phyloP scores from a whole-genome alignment of 2,797 vertebrate genomes.

The Phrynocephalus guinanensis region DNA sequence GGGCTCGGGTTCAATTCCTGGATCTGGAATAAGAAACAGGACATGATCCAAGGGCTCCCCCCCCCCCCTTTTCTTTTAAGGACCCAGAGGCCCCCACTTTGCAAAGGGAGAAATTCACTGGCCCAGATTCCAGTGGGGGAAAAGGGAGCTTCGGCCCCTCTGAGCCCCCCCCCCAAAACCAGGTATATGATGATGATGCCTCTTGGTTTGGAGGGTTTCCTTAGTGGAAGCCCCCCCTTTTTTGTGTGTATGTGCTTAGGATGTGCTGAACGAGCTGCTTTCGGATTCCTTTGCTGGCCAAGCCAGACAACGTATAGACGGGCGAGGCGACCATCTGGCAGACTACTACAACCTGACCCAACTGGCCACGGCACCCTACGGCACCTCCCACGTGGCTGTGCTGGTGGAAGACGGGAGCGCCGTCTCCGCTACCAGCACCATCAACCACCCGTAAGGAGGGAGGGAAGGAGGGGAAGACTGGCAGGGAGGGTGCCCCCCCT shows the following conservation, averaged over 20 bases:
- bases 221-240: too few relatives aligned
- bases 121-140: too few relatives aligned
- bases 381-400: constrained; percentile 92
- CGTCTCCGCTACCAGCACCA: constrained; percentile 94
- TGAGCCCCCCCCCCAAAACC: background rate
- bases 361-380: constrained; percentile 12
- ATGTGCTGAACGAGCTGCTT: constrained; percentile 64
- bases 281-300: constrained; percentile 73
- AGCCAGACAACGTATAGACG: constrained; percentile 76
- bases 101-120: too few relatives aligned
- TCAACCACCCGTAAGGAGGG: constrained; percentile 89
- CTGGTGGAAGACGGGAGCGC: constrained; percentile 88
- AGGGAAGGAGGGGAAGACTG: constrained; percentile 17
- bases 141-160: background rate
- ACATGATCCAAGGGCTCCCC: too few relatives aligned
- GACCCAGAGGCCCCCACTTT: background rate
- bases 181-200: too few relatives aligned
- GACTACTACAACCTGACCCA: constrained; percentile 72
- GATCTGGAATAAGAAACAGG: too few relatives aligned
- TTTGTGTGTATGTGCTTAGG: constrained; percentile 38
- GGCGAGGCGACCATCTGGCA: constrained; percentile 68
- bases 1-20: too few relatives aligned
- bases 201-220: too few relatives aligned
- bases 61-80: background rate
- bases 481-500: background rate